Percentiles rank a stretch among this genome's conserved stretches.
These are phyloP conservation scores for fruit fly (Drosophila melanogaster) DNA, from an alignment of 1,140 invertebrate genomes.

Conservation along the genomic window DNA sequence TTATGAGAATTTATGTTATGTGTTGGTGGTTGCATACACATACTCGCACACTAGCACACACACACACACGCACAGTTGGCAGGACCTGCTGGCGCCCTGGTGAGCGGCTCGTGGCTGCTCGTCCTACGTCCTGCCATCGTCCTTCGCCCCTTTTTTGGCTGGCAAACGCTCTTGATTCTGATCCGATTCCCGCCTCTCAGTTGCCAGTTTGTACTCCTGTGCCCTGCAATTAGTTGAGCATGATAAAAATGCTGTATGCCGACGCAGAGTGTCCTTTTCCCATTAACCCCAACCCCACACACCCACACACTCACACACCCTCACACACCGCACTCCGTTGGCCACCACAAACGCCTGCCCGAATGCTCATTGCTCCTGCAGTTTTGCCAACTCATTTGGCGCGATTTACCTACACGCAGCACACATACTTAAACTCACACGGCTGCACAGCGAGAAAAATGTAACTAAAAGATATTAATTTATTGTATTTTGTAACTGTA, in stretches of 20 bases:
- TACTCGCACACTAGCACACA: slow-evolving; percentile 21
- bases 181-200: slow-evolving; percentile 9
- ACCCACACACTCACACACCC: no score
- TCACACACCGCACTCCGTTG: not conserved
- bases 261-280: slow-evolving; percentile 9
- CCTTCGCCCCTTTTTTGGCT: slow-evolving; percentile 7
- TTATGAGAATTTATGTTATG: slow-evolving; percentile 82
- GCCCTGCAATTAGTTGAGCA: slow-evolving; percentile 71
- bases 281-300: not conserved
- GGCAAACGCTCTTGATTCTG: slow-evolving; percentile 11
- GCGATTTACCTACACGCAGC: slow-evolving; percentile 58
- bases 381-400: slow-evolving; percentile 67
- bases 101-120: slow-evolving; percentile 31
- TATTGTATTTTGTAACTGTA: not conserved
- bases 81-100: slow-evolving; percentile 57
- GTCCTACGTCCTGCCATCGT: not conserved
- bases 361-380: slow-evolving; percentile 45
- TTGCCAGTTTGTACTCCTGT: slow-evolving; percentile 12
- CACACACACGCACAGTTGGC: slow-evolving; percentile 8
- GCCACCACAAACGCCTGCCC: not conserved
- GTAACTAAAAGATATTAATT: not conserved
- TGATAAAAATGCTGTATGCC: slow-evolving; percentile 69
- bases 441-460: slow-evolving; percentile 1
- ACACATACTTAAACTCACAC: slow-evolving; percentile 22
- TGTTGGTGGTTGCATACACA: slow-evolving; percentile 1